Conservation (phyloP, 53 echinoderm and acorn worm genomes). For the Patiria pectinifera region DNA sequence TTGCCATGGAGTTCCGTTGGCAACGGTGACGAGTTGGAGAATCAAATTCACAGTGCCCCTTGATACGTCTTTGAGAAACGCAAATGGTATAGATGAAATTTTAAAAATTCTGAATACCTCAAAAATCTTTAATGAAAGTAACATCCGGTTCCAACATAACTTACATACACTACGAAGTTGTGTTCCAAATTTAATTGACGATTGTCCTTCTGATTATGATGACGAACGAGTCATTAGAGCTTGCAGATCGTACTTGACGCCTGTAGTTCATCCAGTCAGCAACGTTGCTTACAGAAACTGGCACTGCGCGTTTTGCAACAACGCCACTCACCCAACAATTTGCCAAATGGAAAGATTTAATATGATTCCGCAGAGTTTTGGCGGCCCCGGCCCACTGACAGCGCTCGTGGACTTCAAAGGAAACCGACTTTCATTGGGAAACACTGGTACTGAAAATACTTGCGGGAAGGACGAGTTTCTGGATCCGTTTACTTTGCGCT, state of each 20-base stretch:
- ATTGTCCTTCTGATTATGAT: slow-evolving; percentile 43
- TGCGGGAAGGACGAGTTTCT: slow-evolving; percentile 18
- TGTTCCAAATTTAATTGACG: neutral
- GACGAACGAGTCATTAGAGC: neutral
- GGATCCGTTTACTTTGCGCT: slow-evolving; percentile 45
- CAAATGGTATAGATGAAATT: neutral
- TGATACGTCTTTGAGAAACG: neutral
- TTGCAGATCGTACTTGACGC: slow-evolving; percentile 19
- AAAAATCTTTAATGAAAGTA: neutral
- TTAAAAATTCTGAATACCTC: neutral
- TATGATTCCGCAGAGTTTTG: neutral
- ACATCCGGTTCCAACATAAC: neutral
- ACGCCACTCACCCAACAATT: slow-evolving; percentile 7
- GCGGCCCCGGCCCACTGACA: slow-evolving; percentile 15
- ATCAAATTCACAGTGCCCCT: neutral
- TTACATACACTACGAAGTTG: slow-evolving; percentile 8
- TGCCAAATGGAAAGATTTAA: neutral
- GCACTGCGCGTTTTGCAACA: slow-evolving; percentile 73
- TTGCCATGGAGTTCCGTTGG: slow-evolving; percentile 39
- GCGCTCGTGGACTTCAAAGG: slow-evolving; percentile 46
- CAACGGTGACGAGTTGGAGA: slow-evolving; percentile 1
- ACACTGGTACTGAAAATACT: neutral
- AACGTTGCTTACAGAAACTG: slow-evolving; percentile 70
- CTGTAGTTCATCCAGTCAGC: slow-evolving; percentile 15
- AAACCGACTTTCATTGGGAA: neutral